Base-by-base conservation (phyloP, 2,113 vertebrate genomes). In the Clinocottus analis region DNA sequence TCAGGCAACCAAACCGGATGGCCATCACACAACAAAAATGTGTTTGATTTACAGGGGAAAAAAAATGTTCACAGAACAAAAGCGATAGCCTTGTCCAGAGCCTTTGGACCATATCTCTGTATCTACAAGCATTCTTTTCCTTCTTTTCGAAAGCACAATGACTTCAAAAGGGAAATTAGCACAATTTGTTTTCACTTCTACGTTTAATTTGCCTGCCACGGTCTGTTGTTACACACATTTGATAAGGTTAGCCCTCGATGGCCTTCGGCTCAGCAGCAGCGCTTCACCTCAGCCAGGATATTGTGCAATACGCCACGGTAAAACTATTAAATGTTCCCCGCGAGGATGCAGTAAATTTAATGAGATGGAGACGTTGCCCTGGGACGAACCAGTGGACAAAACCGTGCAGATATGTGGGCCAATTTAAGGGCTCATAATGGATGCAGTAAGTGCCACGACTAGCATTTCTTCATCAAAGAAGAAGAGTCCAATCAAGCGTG, bases 61-160 rank as follows among this genome's bases (percentile, higher is more conserved):
- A 86, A 84, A 63, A 14, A 29, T 6, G 4, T 4, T 14, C 16
- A 35, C 31, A 4, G 56, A 76, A 80, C 81, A 83, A 88, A 65
- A 85, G 19, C 13, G 33, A 29, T 72, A 43, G 27, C 33, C 45
- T 77, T 80, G 72, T 86, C 68, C 71, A 49, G 55, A 79, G 29
- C 49, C 53, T 65, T 71, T 59, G 77, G 77, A 79, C 66, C 72
- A 56, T 64, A 60, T 58, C 79, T 83, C 71, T 70, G 17, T 74
- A 77, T 92, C 92, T 88, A 92, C 79, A 82, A 88, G 84, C 85
- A 51, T 90, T 93, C 60, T 75, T 85, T 58, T 60, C 63, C 72
- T 56, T 66, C 64, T 74, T 80, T 83, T 83, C 58, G 74, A 74
- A 82, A 56, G 72, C 83, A 72, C 33, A 9, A 84, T 84, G 82